phyloP scores from a whole-genome alignment of 2,888 invertebrate species.

The Ormyrus pomaceus region DNA sequence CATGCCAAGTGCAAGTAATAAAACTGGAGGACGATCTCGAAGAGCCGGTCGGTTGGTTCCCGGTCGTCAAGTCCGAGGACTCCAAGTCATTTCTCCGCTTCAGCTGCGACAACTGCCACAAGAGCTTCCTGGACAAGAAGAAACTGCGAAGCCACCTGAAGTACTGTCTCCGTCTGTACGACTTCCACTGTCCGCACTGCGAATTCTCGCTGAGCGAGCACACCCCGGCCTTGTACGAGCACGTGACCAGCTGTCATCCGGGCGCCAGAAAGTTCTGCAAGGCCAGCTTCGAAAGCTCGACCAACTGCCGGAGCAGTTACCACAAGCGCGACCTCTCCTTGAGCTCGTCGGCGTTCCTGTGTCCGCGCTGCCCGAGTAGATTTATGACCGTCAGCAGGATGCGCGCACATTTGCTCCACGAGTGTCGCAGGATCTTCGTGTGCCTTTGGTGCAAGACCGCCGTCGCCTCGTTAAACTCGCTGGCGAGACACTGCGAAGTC shows the following conservation, averaged over 20 bases:
- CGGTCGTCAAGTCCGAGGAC: neutral
- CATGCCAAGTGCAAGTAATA: no score
- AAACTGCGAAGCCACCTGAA: neutral
- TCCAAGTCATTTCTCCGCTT: neutral
- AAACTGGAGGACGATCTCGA: neutral
- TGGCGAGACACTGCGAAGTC: no score
- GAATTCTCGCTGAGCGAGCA: neutral
- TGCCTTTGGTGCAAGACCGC: no score
- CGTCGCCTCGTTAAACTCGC: no score
- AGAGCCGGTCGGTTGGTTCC: neutral
- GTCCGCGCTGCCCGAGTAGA: constrained; percentile 3
- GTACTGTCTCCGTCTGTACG: neutral
- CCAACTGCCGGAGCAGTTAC: neutral
- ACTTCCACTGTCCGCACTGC: constrained; percentile 21
- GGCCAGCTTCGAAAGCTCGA: constrained; percentile 12
- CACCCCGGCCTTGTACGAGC: neutral
- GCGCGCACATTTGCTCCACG: neutral
- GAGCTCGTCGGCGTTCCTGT: neutral
- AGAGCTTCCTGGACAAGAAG: neutral
- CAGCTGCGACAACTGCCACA: neutral
- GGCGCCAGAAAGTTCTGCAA: neutral
- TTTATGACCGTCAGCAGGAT: neutral
- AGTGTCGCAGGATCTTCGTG: no score
- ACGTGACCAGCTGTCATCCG: neutral
- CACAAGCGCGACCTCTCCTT: no score